Evolutionary conservation across 2,797 vertebrate species (phyloP), one percentile per base, ranked within the genome.

Genomic region (Enteromius mattozi): DNA sequence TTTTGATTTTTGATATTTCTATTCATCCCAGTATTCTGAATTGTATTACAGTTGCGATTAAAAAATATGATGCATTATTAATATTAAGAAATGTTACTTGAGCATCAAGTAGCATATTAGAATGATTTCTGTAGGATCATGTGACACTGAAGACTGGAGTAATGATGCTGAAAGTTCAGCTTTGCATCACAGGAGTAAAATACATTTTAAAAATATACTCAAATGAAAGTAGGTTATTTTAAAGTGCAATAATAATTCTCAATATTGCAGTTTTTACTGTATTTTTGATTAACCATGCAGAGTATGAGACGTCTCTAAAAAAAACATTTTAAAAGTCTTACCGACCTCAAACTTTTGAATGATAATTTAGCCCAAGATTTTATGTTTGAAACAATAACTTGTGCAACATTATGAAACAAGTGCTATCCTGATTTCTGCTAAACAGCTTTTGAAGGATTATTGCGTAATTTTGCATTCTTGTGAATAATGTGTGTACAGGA

Each of bases 401-500:
- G 35, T 65, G 27, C n/a, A 78, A 45, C n/a, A n/a, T 19, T 12
- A 16, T 27, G 2, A 81, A 81, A 81, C 3, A 45, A n/a, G 10
- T 1, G 42, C 19, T 45, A 81, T 37, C 16, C 33, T 4, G 8
- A 75, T 65, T 17, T 74, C 16, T 71, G 21, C 35, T 69, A 27
- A 69, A 80, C 16, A 42, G 79, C n/a, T 10, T 35, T 45, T 16
- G n/a, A 42, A 61, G 24, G 30, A 40, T 63, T 19, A 74, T 45
- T 77, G 51, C 1, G 0, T 59, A 40, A n/a, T 24, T 76, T 14
- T 24, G 12, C 27, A 35, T 51, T 82, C 14, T 82, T 76, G 56
- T 82, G 35, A 72, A 81, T 81, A 27, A 0, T 72, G 69, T 82
- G 3, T 63, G 30, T 47, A 61, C 21, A 75, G 21, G 30, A 33